Evolutionary conservation across 2,113 vertebrate genomes (phyloP).

Genomic region (Podarcis cretensis): DNA sequence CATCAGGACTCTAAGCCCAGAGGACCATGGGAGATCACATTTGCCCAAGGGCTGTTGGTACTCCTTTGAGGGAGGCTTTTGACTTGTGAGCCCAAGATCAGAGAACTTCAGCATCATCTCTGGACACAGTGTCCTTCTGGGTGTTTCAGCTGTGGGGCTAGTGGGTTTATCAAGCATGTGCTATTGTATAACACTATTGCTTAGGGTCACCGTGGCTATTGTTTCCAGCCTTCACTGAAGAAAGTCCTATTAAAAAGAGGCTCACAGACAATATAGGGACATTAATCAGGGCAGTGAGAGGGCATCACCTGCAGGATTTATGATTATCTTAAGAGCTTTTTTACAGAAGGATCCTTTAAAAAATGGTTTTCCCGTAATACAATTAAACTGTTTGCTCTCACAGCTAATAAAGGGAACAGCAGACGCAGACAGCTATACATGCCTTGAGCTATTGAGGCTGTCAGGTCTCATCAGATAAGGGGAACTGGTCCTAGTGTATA

Average conservation of each 20-base stretch:
- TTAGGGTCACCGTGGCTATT: neutral
- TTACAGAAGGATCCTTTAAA: conserved; percentile 29
- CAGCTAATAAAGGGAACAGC: conserved; percentile 41
- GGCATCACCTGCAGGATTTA: neutral
- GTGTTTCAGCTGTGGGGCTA: conserved; percentile 6
- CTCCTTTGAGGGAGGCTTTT: neutral
- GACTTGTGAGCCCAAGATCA: neutral
- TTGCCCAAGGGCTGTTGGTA: neutral
- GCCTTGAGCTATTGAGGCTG: neutral
- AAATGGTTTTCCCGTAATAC: neutral
- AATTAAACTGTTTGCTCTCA: conserved; percentile 21
- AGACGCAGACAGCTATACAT: neutral
- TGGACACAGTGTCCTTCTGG: neutral
- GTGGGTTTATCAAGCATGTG: neutral
- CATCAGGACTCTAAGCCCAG: neutral
- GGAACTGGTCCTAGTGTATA: fast-evolving
- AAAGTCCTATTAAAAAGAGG: neutral
- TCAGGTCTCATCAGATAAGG: conserved; percentile 9
- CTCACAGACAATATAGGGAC: conserved; percentile 23
- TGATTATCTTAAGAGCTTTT: conserved; percentile 28
- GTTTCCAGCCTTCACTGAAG: neutral
- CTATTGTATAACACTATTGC: fast-evolving
- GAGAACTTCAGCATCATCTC: neutral
- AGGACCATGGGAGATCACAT: neutral
- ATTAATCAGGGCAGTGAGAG: conserved; percentile 37